phyloP scores from a whole-genome alignment of 2,888 invertebrate genomes.

The Andrena bicolor region DNA sequence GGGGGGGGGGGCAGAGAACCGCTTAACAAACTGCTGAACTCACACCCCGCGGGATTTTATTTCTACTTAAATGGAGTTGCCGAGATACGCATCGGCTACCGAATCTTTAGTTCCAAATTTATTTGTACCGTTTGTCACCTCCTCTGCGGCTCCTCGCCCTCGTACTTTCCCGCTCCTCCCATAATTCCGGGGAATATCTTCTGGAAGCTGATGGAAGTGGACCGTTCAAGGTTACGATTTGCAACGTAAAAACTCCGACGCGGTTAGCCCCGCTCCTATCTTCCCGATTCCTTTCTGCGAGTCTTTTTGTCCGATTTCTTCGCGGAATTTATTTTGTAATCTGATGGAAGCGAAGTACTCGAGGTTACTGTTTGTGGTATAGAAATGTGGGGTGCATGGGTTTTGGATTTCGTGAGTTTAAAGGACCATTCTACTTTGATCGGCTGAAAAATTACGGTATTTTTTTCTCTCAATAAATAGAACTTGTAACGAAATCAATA shows the following conservation, averaged over 20 bases:
- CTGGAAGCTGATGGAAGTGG: neutral
- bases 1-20: conserved; percentile 65
- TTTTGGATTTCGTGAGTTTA: too few species aligned
- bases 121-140: conserved; percentile 70
- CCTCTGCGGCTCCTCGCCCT: neutral
- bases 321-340: too few species aligned
- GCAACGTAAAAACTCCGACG: neutral
- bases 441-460: too few species aligned
- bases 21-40: conserved; percentile 84
- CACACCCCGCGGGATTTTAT: conserved; percentile 82
- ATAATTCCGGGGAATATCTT: conserved; percentile 1
- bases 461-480: too few species aligned
- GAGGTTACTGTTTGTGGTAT: too few species aligned
- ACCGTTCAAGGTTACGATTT: conserved; percentile 18
- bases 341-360: too few species aligned
- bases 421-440: too few species aligned
- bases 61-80: conserved; percentile 81
- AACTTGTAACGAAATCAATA: too few species aligned
- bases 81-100: conserved; percentile 75
- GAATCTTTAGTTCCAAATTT: conserved; percentile 62
- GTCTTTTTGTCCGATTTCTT: too few species aligned
- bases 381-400: too few species aligned
- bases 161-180: neutral
- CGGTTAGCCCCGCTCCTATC: too few species aligned
- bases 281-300: too few species aligned